Conservation (phyloP, 2,113 vertebrate genomes). For the Anoura caudifer region DNA sequence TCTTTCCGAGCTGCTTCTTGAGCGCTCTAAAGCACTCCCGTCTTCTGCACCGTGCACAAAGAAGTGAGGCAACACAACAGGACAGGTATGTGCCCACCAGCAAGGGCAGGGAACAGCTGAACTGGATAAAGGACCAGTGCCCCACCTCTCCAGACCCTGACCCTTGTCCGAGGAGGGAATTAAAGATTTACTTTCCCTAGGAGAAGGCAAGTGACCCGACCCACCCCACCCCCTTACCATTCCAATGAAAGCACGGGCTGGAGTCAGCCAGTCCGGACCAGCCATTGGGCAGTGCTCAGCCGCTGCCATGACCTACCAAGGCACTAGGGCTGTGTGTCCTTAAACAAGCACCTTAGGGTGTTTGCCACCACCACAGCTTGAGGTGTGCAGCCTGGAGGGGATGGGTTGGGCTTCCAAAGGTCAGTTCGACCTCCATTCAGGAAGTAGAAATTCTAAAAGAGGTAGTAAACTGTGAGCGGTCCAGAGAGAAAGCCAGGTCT, state of each 20-base stretch:
- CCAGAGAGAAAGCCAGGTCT: slow-evolving; percentile 70
- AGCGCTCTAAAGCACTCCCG: neutral
- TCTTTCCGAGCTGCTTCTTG: neutral
- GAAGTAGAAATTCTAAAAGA: neutral
- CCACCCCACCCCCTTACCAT: neutral
- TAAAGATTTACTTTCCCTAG: slow-evolving; percentile 57
- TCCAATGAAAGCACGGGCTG: neutral
- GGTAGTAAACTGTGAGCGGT: neutral
- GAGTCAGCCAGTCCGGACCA: neutral
- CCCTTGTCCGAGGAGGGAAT: neutral
- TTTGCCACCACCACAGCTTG: neutral
- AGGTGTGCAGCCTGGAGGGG: neutral
- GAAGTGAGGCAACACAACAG: neutral
- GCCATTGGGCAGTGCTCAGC: neutral
- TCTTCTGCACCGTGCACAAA: neutral
- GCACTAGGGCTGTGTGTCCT: neutral
- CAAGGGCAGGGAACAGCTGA: neutral
- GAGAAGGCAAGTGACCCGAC: neutral
- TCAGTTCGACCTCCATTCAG: neutral
- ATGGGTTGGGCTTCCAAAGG: neutral
- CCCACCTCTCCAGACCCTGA: neutral
- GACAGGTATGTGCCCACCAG: neutral
- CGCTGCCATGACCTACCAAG: neutral
- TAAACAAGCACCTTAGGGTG: neutral
- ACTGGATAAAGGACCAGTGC: neutral